Base-by-base conservation (phyloP, 37 sponge, comb jelly and placozoan genomes). In the Crambe crambe region DNA sequence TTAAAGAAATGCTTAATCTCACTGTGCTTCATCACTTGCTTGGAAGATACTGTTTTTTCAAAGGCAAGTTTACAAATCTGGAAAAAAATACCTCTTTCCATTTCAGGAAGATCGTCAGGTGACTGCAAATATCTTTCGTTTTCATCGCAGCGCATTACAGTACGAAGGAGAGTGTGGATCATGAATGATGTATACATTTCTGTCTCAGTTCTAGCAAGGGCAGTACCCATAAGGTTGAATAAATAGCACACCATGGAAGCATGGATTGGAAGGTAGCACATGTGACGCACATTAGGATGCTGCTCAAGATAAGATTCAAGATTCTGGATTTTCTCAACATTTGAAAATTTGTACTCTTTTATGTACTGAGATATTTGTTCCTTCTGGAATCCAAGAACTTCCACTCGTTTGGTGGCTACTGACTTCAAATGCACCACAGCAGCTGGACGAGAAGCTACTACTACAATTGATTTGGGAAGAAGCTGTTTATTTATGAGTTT, bases 171-270 rank as follows among this genome's bases (percentile, higher is more conserved):
- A 26, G 81, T 73, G 23, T 58, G 62, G 21, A 62, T 1, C 12
- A 60, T 68, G 37, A 87, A 87, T 6, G 31, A 18, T n/a, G n/a
- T 20, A 54, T 87, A 80, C 3, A 87, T 68, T 0, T 75, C 76
- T 30, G 87, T 76, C 64, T 80, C 76, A 56, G 87, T 75, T n/a
- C 68, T 41, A 67, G 87, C 81, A 30, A 87, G 75, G 21, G 64
- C 42, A 12, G 30, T 27, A 18, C 42, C 59, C 15, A 37, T 22
- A 0, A 42, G 5, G 9, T 67, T 3, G 42, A 44, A 67, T 1
- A 79, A 54, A 30, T 12, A 79, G 68, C 23, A 37, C 1, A 73
- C 31, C 56, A 73, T 73, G 5, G 57, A 56, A 31, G 35, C 58
- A 56, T 73, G 74, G 5, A 73, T 32, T 30, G 74, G 74, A 3